Evolutionary conservation across 2,888 invertebrate genomes (phyloP).

Genomic region (Drosophila vallismaia): DNA sequence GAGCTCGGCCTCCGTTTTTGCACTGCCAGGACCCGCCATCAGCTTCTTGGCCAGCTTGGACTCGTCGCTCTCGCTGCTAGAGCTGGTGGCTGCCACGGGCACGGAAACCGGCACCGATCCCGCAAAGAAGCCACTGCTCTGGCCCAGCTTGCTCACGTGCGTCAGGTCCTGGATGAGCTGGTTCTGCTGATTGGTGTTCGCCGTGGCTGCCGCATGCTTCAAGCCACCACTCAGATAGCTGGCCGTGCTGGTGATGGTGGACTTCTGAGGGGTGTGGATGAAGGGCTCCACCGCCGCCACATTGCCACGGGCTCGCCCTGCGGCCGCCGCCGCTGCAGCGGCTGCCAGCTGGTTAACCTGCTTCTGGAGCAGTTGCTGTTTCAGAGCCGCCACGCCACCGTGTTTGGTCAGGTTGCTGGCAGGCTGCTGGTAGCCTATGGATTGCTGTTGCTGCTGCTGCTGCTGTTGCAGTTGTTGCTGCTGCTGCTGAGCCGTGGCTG

Average conservation of each 20-base stretch:
- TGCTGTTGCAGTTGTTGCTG: constrained; percentile 52
- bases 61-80: constrained; percentile 86
- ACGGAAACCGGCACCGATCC: constrained; percentile 32
- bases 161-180: constrained; percentile 83
- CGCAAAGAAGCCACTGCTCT: constrained; percentile 55
- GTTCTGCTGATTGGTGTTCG: constrained; percentile 83
- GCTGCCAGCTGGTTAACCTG: constrained; percentile 71
- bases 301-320: constrained; percentile 86
- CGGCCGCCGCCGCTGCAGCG: constrained; percentile 62
- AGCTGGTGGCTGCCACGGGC: constrained; percentile 7
- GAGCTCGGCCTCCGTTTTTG: constrained; percentile 55
- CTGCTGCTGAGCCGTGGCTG: constrained; percentile 53
- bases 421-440: constrained; percentile 50
- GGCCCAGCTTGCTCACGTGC: constrained; percentile 77
- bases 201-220: constrained; percentile 82
- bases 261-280: constrained; percentile 90
- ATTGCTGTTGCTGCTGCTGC: constrained; percentile 50
- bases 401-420: constrained; percentile 54
- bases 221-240: constrained; percentile 83
- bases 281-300: constrained; percentile 95
- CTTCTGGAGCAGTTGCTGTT: constrained; percentile 80
- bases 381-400: constrained; percentile 78
- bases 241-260: constrained; percentile 84
- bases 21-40: constrained; percentile 55
- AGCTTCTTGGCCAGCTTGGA: constrained; percentile 83